These are phyloP conservation scores for Loriculus beryllinus DNA, from an alignment of 2,797 vertebrate species.

Conservation along the genomic window DNA sequence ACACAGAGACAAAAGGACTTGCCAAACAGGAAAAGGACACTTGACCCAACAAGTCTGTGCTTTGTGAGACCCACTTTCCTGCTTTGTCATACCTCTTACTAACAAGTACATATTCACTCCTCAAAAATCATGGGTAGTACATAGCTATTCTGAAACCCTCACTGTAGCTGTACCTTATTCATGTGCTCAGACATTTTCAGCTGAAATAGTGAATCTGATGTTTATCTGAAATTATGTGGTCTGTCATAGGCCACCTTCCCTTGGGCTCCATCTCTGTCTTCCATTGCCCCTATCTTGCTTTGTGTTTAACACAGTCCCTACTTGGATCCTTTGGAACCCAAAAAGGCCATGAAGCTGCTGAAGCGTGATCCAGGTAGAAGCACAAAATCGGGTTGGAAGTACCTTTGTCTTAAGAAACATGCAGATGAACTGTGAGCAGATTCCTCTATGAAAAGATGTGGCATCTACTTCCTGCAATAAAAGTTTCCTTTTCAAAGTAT, in stretches of 20 bases:
- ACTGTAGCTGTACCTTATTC: neutral
- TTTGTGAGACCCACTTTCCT: constrained; percentile 56
- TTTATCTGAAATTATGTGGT: neutral
- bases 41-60: constrained; percentile 48
- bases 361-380: neutral
- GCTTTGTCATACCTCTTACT: neutral
- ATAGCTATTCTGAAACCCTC: neutral
- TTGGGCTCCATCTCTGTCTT: neutral
- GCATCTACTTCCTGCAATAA: neutral
- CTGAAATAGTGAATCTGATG: neutral
- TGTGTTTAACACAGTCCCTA: neutral
- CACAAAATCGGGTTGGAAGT: neutral
- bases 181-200: neutral
- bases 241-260: neutral
- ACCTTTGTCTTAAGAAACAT: neutral
- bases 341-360: neutral
- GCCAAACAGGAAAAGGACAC: constrained; percentile 70
- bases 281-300: neutral
- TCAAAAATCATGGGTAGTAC: neutral
- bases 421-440: neutral
- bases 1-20: constrained; percentile 63
- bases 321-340: neutral
- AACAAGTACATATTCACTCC: neutral
- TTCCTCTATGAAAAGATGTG: neutral
- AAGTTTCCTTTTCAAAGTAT: neutral